Evolutionary conservation across 2,797 vertebrate species (phyloP).

Genomic region (Pseudomugil gertrudae): DNA sequence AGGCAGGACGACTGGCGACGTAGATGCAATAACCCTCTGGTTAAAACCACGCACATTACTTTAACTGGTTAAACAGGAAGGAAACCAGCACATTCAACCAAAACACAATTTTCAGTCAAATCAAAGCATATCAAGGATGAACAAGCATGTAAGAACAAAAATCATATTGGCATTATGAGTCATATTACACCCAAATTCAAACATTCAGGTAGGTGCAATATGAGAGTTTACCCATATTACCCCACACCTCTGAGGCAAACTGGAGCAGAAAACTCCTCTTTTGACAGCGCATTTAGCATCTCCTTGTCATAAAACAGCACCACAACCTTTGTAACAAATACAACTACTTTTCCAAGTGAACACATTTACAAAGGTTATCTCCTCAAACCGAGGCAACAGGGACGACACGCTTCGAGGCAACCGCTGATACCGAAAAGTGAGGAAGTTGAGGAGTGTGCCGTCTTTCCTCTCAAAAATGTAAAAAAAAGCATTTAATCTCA

Average conservation of each 20-base stretch:
- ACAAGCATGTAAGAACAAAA: slow-evolving; percentile 57
- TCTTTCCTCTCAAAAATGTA: background rate
- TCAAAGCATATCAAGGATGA: slow-evolving; percentile 44
- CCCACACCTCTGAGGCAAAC: slow-evolving; percentile 36
- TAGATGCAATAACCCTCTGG: slow-evolving; percentile 17
- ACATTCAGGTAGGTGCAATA: slow-evolving; percentile 64
- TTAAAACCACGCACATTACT: slow-evolving; percentile 18
- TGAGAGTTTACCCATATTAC: slow-evolving; percentile 55
- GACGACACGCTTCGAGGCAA: background rate
- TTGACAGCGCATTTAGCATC: slow-evolving; percentile 23
- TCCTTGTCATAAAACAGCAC: slow-evolving; percentile 17
- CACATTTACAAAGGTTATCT: slow-evolving; percentile 12
- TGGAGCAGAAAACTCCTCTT: slow-evolving; percentile 34
- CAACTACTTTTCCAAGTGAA: slow-evolving; percentile 9
- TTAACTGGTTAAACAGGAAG: slow-evolving; percentile 40
- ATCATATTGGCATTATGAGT: slow-evolving; percentile 74
- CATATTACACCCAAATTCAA: slow-evolving; percentile 62
- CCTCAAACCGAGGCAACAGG: slow-evolving; percentile 10
- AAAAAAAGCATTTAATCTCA: background rate
- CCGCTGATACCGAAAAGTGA: slow-evolving; percentile 11
- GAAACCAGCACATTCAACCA: slow-evolving; percentile 29
- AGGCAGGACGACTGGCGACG: slow-evolving; percentile 1
- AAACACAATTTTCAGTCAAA: slow-evolving; percentile 32
- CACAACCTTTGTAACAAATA: background rate
- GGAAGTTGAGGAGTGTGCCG: slow-evolving; percentile 31